Evolutionary conservation across 2,113 vertebrate genomes (phyloP).

Genomic region (Dicentrarchus labrax): DNA sequence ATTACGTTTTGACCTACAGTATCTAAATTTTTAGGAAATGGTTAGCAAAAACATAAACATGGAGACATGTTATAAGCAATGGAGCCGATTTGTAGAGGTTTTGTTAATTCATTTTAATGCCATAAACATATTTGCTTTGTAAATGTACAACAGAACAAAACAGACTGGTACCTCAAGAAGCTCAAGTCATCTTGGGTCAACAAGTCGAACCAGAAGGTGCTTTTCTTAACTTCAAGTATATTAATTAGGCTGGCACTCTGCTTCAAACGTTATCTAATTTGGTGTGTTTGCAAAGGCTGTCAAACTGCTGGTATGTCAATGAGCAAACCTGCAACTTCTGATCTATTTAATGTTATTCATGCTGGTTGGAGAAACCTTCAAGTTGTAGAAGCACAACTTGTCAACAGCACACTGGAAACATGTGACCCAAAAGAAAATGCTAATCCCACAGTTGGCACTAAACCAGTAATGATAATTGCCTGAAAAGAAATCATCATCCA

Average conservation of each 20-base stretch:
- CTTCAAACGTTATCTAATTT: background rate
- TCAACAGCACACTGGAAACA: background rate
- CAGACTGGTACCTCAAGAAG: background rate
- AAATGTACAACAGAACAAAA: background rate
- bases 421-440: background rate
- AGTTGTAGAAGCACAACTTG: background rate
- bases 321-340: background rate
- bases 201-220: background rate
- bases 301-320: background rate
- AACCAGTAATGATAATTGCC: constrained; percentile 11
- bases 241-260: background rate
- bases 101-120: background rate
- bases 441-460: background rate
- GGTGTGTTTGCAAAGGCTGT: background rate
- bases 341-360: background rate
- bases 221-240: background rate
- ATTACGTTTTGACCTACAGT: background rate
- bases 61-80: background rate
- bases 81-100: background rate
- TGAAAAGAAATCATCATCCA: background rate
- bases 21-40: background rate
- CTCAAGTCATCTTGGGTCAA: too few relatives aligned
- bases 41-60: background rate
- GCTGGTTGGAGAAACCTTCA: background rate
- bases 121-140: background rate